Evolutionary conservation across 2,113 vertebrate species (phyloP).

Genomic region (Phaetusa simplex): DNA sequence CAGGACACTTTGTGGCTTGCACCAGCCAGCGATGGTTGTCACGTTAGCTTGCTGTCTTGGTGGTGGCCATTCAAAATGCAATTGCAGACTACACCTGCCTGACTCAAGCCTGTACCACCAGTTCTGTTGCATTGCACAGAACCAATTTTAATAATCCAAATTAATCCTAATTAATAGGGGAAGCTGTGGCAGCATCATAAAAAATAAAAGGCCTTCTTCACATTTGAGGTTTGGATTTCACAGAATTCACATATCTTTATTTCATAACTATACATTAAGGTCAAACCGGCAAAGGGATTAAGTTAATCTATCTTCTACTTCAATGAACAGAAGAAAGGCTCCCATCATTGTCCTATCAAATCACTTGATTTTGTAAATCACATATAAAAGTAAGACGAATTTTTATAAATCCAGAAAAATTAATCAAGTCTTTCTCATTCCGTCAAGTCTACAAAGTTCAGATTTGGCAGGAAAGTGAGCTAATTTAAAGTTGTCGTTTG

Average conservation of each 20-base stretch:
- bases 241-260: not conserved
- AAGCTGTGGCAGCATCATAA: not conserved
- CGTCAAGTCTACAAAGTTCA: slow-evolving; percentile 18
- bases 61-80: not conserved
- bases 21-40: not conserved
- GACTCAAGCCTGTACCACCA: not conserved
- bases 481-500: slow-evolving; percentile 37
- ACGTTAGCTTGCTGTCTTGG: not conserved
- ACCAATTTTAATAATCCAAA: not conserved
- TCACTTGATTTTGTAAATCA: not conserved
- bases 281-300: not conserved
- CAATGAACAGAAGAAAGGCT: not conserved
- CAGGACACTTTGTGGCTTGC: not conserved
- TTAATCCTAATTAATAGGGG: slow-evolving; percentile 27
- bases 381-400: not conserved
- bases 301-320: not conserved
- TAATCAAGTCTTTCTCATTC: slow-evolving; percentile 16
- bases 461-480: slow-evolving; percentile 27
- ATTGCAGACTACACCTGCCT: not conserved
- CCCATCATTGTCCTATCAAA: not conserved
- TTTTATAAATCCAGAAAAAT: slow-evolving; percentile 16
- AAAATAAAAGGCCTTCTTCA: not conserved
- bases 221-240: not conserved
- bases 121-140: slow-evolving; percentile 18
- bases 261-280: not conserved